A percentile compares a stretch with the other conserved stretches of the same genome.
Evolutionary conservation across 2,797 vertebrate species (phyloP).

Genomic region (Labroides dimidiatus): DNA sequence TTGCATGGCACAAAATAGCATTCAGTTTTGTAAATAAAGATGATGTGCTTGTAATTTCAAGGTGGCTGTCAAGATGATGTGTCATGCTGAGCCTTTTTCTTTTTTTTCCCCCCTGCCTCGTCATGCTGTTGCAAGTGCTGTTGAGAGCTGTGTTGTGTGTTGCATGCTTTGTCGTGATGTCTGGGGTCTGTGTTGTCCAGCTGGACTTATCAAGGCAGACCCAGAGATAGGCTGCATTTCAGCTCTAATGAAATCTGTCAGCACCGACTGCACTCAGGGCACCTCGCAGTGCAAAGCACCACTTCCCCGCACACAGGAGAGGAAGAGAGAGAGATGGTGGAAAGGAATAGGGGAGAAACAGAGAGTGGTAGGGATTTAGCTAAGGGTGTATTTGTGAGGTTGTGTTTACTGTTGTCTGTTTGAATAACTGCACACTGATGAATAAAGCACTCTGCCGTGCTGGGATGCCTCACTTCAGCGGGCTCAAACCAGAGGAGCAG

Average conservation of each 20-base stretch:
- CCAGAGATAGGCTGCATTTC: conserved; percentile 61
- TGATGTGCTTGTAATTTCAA: conserved; percentile 17
- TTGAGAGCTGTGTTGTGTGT: conserved; percentile 25
- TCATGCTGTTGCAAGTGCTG: conserved; percentile 15
- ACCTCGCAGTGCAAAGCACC: conserved; percentile 46
- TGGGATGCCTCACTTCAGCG: conserved; percentile 55
- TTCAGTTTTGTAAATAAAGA: not conserved
- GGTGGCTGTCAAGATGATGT: conserved; percentile 17
- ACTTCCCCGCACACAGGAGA: conserved; percentile 33
- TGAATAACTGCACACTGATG: conserved; percentile 65
- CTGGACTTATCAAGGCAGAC: conserved; percentile 64
- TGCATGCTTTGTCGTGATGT: conserved; percentile 54
- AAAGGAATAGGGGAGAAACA: conserved; percentile 9
- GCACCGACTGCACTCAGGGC: conserved; percentile 63
- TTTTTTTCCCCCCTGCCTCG: conserved; percentile 57
- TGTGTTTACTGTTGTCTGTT: conserved; percentile 38
- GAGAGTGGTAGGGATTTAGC: conserved; percentile 35
- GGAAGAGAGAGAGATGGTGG: conserved; percentile 4
- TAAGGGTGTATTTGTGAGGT: conserved; percentile 21
- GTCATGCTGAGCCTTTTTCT: not conserved
- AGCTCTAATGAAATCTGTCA: conserved; percentile 78
- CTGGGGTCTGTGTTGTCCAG: conserved; percentile 51
- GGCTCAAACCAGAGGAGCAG: conserved; percentile 64
- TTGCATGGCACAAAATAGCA: conserved; percentile 2
- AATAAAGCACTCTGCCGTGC: conserved; percentile 57